phyloP scores from a whole-genome alignment of 2,888 invertebrate species.

The Erannis defoliaria region DNA sequence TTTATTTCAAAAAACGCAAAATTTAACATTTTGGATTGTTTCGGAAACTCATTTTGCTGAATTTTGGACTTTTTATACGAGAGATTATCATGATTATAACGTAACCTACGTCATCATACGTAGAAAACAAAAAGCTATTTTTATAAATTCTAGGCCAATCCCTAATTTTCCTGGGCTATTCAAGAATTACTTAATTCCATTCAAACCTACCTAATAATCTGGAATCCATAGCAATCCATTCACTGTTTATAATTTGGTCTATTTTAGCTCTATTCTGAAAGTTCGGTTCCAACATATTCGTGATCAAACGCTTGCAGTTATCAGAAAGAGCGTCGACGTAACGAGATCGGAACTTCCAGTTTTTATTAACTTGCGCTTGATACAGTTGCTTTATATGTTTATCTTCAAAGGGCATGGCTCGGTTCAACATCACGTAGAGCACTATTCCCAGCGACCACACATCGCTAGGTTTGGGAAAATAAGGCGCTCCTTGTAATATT shows the following conservation, averaged over 20 bases:
- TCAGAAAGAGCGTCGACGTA: conserved; percentile 86
- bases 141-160: too few species aligned
- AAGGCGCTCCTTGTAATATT: conserved; percentile 91
- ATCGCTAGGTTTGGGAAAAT: conserved; percentile 91
- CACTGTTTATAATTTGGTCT: conserved; percentile 84
- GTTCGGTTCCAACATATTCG: conserved; percentile 90
- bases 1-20: too few species aligned
- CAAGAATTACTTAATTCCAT: neutral
- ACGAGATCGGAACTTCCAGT: conserved; percentile 90
- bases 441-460: conserved; percentile 94
- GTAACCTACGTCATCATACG: too few species aligned
- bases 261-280: conserved; percentile 85
- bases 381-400: conserved; percentile 90
- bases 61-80: too few species aligned
- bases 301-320: conserved; percentile 88
- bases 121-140: too few species aligned
- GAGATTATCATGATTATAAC: too few species aligned
- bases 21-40: too few species aligned
- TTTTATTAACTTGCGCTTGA: conserved; percentile 85
- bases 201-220: conserved; percentile 69
- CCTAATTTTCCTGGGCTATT: too few species aligned
- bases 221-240: conserved; percentile 90
- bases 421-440: conserved; percentile 93
- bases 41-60: too few species aligned
- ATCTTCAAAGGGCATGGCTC: conserved; percentile 94